phyloP scores from a whole-genome alignment of 2,888 invertebrate genomes.

The Dioctria rufipes region DNA sequence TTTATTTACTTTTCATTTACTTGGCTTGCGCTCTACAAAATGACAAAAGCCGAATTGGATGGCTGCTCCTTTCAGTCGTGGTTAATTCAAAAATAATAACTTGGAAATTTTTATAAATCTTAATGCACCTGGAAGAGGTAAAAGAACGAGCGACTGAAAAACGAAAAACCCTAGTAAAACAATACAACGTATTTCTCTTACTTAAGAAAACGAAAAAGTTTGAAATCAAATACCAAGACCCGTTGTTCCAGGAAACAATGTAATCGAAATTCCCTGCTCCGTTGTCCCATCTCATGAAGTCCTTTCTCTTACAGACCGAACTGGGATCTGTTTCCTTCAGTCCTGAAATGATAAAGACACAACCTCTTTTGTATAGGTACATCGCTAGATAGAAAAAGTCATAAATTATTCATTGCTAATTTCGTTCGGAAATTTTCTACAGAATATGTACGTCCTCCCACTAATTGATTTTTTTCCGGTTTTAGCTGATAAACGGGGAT shows the following conservation, averaged over 20 bases:
- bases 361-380: neutral
- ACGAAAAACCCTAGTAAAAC: neutral
- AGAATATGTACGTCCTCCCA: slow-evolving; percentile 46
- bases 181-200: slow-evolving; percentile 1
- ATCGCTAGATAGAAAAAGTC: slow-evolving; percentile 39
- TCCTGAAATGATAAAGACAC: slow-evolving; percentile 5
- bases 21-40: neutral
- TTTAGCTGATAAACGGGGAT: slow-evolving; percentile 28
- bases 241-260: slow-evolving; percentile 36
- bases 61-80: slow-evolving; percentile 30
- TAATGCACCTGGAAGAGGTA: slow-evolving; percentile 31
- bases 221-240: slow-evolving; percentile 27
- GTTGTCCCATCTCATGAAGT: neutral
- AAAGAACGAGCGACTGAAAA: neutral
- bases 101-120: slow-evolving; percentile 37
- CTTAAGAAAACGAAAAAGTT: slow-evolving; percentile 20
- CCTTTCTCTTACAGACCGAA: neutral
- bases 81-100: slow-evolving; percentile 50
- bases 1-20: slow-evolving; percentile 47
- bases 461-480: slow-evolving; percentile 55
- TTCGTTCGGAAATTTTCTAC: slow-evolving; percentile 52
- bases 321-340: neutral
- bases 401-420: slow-evolving; percentile 56
- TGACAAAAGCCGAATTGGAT: slow-evolving; percentile 24
- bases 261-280: slow-evolving; percentile 32